These are phyloP conservation scores for Cyclura pinguis DNA, from an alignment of 2,797 vertebrate species.

Conservation along the genomic window DNA sequence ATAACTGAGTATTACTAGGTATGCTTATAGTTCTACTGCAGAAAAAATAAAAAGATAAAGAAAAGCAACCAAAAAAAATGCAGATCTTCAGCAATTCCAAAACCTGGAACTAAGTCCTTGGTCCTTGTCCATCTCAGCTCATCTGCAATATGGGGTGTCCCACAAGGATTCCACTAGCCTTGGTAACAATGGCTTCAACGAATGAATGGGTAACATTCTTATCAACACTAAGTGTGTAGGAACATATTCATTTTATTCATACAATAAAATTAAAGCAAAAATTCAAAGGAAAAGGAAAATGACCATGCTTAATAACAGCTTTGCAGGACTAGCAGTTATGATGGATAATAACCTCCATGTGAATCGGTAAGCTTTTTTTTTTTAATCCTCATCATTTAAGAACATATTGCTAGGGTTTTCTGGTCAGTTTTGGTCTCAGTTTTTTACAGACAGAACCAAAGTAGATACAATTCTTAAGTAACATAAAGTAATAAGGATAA, in stretches of 20 bases:
- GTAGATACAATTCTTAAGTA: neutral
- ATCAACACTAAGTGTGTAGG: neutral
- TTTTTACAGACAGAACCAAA: neutral
- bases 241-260: neutral
- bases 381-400: neutral
- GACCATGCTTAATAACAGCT: neutral
- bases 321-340: neutral
- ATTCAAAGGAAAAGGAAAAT: neutral
- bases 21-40: too few relatives aligned
- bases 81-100: neutral
- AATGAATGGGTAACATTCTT: neutral
- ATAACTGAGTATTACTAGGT: too few relatives aligned
- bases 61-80: too few relatives aligned
- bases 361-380: neutral
- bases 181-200: neutral
- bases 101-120: neutral
- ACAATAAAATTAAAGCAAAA: neutral
- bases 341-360: neutral
- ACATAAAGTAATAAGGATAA: neutral
- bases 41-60: too few relatives aligned
- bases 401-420: neutral
- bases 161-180: neutral
- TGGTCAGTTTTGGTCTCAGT: neutral
- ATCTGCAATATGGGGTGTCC: neutral
- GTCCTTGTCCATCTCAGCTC: neutral